Percentiles rank a stretch among this genome's conserved stretches.
Conservation (phyloP, 2,888 invertebrate species). For the Zygaena filipendulae region DNA sequence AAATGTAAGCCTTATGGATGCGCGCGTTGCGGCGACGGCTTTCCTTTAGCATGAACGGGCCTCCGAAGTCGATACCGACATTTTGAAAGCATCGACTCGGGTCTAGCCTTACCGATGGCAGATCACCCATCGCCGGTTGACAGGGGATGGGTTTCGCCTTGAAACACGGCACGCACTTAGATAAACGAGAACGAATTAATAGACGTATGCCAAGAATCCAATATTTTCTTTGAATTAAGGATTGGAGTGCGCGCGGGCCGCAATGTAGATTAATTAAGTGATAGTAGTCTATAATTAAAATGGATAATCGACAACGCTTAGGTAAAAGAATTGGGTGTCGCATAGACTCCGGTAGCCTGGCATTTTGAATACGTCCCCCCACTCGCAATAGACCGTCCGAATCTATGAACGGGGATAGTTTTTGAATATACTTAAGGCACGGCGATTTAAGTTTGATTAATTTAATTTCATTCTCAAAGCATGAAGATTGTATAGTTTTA, state of each 20-base stretch:
- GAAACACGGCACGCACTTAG: slow-evolving; percentile 5
- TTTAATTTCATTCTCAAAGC: no score
- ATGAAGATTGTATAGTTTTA: no score
- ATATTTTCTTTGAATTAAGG: slow-evolving; percentile 1
- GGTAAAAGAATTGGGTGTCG: slow-evolving; percentile 7
- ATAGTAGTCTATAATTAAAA: slow-evolving; percentile 2
- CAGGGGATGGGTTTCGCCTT: background rate
- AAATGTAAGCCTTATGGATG: slow-evolving; percentile 1
- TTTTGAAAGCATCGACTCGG: background rate
- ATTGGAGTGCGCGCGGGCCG: slow-evolving; percentile 2
- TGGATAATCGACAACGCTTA: background rate
- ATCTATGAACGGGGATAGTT: no score
- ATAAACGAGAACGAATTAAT: background rate
- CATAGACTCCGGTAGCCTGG: background rate
- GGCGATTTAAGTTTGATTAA: no score
- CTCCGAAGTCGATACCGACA: slow-evolving; percentile 4
- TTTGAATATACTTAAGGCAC: no score
- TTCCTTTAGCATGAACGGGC: slow-evolving; percentile 3
- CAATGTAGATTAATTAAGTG: slow-evolving; percentile 2
- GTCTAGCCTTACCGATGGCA: background rate
- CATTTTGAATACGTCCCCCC: slow-evolving; percentile 5
- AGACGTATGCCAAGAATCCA: slow-evolving; percentile 1
- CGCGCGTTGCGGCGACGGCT: background rate
- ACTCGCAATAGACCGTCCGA: slow-evolving; percentile 7
- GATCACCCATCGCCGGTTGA: slow-evolving; percentile 3